Percentiles rank a stretch among this genome's conserved stretches.
These are phyloP conservation scores for Melanostigma gelatinosum DNA, from an alignment of 2,113 vertebrate genomes.

Conservation along the genomic window DNA sequence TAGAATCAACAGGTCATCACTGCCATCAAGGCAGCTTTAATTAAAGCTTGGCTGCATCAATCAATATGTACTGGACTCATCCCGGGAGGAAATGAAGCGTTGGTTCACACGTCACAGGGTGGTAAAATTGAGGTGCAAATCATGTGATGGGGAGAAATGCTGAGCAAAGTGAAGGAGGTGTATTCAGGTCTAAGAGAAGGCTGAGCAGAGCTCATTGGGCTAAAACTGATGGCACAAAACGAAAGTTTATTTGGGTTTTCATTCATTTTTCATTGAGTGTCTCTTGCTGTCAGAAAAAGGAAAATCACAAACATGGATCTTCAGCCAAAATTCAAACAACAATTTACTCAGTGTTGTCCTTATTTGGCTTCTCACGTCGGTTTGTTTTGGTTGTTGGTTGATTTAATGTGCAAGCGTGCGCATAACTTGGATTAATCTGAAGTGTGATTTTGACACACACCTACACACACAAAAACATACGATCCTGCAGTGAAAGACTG, in stretches of 20 bases:
- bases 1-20: constrained; percentile 40
- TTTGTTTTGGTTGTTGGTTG: not conserved
- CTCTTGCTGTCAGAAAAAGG: not conserved
- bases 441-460: constrained; percentile 33
- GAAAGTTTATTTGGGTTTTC: not conserved
- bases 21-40: constrained; percentile 40
- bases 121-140: not conserved
- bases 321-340: constrained; percentile 9
- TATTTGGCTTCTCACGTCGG: not conserved
- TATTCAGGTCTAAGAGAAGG: not conserved
- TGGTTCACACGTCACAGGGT: not conserved
- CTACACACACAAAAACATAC: not conserved
- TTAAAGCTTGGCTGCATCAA: constrained; percentile 41
- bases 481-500: constrained; percentile 12
- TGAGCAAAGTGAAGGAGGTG: constrained; percentile 11
- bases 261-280: constrained; percentile 8
- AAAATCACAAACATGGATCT: not conserved
- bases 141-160: not conserved
- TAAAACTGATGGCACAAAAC: not conserved
- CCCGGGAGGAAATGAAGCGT: not conserved
- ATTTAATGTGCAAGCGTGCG: constrained; percentile 31
- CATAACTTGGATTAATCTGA: constrained; percentile 36
- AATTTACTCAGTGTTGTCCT: not conserved
- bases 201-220: not conserved
- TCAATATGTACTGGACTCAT: constrained; percentile 27